Conservation (phyloP, 1,140 invertebrate genomes). For the Battus philenor region DNA sequence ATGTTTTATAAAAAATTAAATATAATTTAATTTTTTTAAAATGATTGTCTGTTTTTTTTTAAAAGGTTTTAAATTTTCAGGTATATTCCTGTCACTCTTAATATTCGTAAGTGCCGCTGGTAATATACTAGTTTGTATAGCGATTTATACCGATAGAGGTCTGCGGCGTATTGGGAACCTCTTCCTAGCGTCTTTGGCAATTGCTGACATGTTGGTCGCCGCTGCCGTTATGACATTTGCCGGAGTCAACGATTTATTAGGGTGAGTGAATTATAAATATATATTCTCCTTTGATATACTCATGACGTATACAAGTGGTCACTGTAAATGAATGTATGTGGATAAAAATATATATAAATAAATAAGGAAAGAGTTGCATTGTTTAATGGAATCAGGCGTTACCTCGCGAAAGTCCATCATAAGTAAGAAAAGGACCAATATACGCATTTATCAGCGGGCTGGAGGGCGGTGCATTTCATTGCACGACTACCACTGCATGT, state of each 20-base stretch:
- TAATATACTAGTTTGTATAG: constrained; percentile 95
- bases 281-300: too few species aligned
- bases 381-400: too few species aligned
- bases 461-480: too few species aligned
- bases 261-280: constrained; percentile 47
- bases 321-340: too few species aligned
- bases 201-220: constrained; percentile 96
- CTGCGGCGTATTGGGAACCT: constrained; percentile 95
- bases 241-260: constrained; percentile 88
- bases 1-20: not conserved
- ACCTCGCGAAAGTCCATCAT: too few species aligned
- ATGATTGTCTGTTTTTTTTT: not conserved
- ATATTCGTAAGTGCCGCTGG: constrained; percentile 96
- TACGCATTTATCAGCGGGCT: too few species aligned
- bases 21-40: not conserved
- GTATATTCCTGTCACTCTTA: constrained; percentile 89
- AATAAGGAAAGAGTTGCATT: too few species aligned
- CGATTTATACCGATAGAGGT: constrained; percentile 95
- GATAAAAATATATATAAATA: too few species aligned
- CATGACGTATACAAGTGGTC: too few species aligned
- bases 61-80: constrained; percentile 66
- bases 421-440: too few species aligned
- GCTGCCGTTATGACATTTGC: constrained; percentile 96
- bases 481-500: too few species aligned
- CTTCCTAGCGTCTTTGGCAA: constrained; percentile 95